phyloP scores from a whole-genome alignment of 2,113 vertebrate genomes.

The Etheostoma cragini region DNA sequence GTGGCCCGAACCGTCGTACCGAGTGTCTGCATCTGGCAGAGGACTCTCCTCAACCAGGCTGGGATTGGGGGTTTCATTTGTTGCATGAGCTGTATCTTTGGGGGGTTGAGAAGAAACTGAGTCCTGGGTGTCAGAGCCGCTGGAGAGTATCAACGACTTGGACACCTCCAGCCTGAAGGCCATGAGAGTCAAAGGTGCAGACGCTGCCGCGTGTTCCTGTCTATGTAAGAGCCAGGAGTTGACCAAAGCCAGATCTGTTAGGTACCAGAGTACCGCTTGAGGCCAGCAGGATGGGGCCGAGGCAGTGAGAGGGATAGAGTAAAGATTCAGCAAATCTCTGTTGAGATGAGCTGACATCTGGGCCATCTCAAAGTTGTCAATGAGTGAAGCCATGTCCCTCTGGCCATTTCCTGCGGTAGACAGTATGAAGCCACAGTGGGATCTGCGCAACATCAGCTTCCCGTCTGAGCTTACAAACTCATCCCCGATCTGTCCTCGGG shows the following conservation, averaged over 20 bases:
- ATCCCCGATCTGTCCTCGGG: constrained; percentile 81
- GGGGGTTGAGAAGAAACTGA: constrained; percentile 75
- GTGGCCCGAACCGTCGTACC: constrained; percentile 84
- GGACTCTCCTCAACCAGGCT: constrained; percentile 70
- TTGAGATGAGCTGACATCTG: constrained; percentile 77
- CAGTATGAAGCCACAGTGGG: constrained; percentile 84
- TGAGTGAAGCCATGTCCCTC: constrained; percentile 70
- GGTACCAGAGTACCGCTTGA: constrained; percentile 83
- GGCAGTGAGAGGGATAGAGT: constrained; percentile 76
- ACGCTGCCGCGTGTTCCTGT: constrained; percentile 40
- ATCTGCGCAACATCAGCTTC: constrained; percentile 81
- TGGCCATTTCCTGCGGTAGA: constrained; percentile 77
- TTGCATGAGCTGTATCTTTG: constrained; percentile 43
- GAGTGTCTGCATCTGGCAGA: constrained; percentile 75
- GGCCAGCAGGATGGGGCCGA: constrained; percentile 77
- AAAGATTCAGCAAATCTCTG: constrained; percentile 79
- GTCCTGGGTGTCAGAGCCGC: constrained; percentile 68
- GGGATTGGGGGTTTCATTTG: constrained; percentile 55
- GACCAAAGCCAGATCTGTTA: constrained; percentile 82
- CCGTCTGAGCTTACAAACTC: constrained; percentile 86
- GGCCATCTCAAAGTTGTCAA: constrained; percentile 78
- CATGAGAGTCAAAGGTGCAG: constrained; percentile 78
- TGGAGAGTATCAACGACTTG: constrained; percentile 79
- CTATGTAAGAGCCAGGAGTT: constrained; percentile 85
- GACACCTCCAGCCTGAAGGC: constrained; percentile 84